phyloP scores from a whole-genome alignment of 2,113 vertebrate genomes.

The Neopipo cinnamomea region DNA sequence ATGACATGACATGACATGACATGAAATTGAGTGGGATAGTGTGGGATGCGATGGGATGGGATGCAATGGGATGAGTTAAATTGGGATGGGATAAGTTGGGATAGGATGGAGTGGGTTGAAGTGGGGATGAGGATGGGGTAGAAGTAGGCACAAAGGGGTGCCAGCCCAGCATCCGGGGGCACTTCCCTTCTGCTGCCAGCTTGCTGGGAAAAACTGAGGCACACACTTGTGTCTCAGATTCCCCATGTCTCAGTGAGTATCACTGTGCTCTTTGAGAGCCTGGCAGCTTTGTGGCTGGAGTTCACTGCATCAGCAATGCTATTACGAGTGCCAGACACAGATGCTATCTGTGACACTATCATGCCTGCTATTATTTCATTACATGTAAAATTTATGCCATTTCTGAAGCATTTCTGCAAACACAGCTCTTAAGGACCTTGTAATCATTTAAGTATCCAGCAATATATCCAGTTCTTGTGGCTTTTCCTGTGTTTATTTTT shows the following conservation, averaged over 20 bases:
- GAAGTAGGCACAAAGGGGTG: not conserved
- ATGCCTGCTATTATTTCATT: not conserved
- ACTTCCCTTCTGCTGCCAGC: not conserved
- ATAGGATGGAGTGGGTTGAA: not conserved
- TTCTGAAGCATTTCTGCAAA: not conserved
- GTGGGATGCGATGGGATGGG: not conserved
- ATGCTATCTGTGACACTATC: not conserved
- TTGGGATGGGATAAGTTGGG: no score
- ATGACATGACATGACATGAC: not conserved
- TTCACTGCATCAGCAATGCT: not conserved
- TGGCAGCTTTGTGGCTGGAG: not conserved
- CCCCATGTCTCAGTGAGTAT: not conserved
- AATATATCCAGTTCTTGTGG: not conserved
- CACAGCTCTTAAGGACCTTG: not conserved
- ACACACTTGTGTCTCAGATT: not conserved
- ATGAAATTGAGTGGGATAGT: not conserved
- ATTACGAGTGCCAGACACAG: not conserved
- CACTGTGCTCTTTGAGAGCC: not conserved
- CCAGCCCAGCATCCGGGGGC: not conserved
- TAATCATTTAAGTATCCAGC: not conserved
- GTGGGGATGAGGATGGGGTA: not conserved
- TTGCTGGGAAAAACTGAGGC: not conserved
- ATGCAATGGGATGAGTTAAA: not conserved
- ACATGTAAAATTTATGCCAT: not conserved
- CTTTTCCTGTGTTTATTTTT: constrained; percentile 38